These are phyloP conservation scores for Pseudopleuronectes americanus DNA, from an alignment of 2,797 vertebrate genomes.

Conservation along the genomic window DNA sequence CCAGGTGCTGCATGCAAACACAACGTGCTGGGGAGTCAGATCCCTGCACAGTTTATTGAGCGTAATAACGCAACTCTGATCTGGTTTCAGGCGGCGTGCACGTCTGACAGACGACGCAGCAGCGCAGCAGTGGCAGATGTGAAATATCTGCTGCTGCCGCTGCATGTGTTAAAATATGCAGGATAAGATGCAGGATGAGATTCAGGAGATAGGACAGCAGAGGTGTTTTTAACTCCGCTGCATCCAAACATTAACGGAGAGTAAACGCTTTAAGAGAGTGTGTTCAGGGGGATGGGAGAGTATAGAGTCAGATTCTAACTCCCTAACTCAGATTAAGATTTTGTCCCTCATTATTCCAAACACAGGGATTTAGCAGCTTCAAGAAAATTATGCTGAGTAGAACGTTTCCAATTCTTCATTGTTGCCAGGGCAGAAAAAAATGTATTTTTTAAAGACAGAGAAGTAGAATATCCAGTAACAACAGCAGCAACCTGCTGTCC, in stretches of 20 bases:
- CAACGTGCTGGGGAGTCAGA: slow-evolving; percentile 18
- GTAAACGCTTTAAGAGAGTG: slow-evolving; percentile 7
- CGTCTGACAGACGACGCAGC: slow-evolving; percentile 48
- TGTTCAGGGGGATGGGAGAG: slow-evolving; percentile 9
- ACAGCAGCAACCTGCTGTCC: background rate
- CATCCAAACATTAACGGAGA: slow-evolving; percentile 19
- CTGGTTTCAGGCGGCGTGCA: slow-evolving; percentile 35
- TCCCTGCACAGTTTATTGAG: slow-evolving; percentile 25
- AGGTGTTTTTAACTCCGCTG: slow-evolving; percentile 50
- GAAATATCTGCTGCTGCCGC: slow-evolving; percentile 57
- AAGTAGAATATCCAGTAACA: background rate
- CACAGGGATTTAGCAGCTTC: slow-evolving; percentile 26
- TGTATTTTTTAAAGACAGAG: background rate
- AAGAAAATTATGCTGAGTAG: slow-evolving; percentile 11
- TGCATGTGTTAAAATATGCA: slow-evolving; percentile 64
- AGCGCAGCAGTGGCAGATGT: slow-evolving; percentile 38
- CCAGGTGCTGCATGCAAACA: slow-evolving; percentile 8
- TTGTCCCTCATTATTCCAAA: slow-evolving; percentile 23
- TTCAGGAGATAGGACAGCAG: slow-evolving; percentile 21
- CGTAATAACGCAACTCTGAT: slow-evolving; percentile 47
- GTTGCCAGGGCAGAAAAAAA: background rate
- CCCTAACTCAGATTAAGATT: slow-evolving; percentile 21
- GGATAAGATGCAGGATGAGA: slow-evolving; percentile 28
- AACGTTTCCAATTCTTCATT: slow-evolving; percentile 13
- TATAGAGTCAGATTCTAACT: slow-evolving; percentile 6